phyloP scores from a whole-genome alignment of 2,113 vertebrate species.

The Vombatus ursinus region DNA sequence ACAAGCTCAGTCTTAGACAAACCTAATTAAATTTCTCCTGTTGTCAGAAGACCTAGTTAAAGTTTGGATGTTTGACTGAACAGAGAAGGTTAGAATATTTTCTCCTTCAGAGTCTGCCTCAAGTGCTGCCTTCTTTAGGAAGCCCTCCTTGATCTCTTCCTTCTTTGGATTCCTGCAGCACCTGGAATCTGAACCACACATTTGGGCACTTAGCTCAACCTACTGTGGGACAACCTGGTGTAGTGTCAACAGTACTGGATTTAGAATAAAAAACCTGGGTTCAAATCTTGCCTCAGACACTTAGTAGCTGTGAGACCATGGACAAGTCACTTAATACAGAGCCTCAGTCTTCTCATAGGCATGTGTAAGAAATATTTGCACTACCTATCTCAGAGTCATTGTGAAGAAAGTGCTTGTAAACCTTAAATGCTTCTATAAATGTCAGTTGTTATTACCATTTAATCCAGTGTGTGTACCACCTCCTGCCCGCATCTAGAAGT shows the following conservation, averaged over 20 bases:
- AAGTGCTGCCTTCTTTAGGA: neutral
- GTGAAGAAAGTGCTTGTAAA: neutral
- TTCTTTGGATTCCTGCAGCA: neutral
- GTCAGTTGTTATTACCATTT: neutral
- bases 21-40: neutral
- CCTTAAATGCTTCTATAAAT: neutral
- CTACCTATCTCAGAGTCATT: neutral
- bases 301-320: neutral
- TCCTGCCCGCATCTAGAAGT: neutral
- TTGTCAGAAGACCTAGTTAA: neutral
- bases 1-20: neutral
- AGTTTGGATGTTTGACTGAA: neutral
- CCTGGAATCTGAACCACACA: neutral
- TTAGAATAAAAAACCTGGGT: neutral
- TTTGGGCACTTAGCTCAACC: neutral
- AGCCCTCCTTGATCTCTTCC: neutral
- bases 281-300: neutral
- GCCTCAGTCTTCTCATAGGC: neutral
- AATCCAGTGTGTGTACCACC: neutral
- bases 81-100: neutral
- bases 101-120: neutral
- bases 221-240: neutral
- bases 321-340: neutral
- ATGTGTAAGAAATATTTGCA: neutral
- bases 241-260: neutral